These are phyloP conservation scores for Lithobius niger DNA, from an alignment of 1,140 invertebrate species.

Conservation along the genomic window DNA sequence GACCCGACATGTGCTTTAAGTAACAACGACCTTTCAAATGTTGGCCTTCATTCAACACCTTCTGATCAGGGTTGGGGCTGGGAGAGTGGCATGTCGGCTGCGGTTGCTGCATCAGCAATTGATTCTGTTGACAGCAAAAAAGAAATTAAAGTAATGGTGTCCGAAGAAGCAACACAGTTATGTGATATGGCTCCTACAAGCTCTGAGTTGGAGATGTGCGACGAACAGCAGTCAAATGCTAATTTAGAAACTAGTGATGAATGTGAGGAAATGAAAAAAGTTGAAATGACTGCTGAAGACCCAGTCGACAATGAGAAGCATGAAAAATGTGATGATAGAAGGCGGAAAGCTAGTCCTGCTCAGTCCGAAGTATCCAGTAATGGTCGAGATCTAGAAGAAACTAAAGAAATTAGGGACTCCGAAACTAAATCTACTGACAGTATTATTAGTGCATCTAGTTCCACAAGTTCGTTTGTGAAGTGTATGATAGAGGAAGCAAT, in stretches of 20 bases:
- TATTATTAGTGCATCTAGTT: constrained; percentile 12
- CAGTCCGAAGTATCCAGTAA: constrained; percentile 2
- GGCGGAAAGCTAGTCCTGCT: neutral
- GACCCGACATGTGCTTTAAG: neutral
- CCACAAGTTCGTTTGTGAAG: constrained; percentile 30
- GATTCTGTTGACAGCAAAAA: neutral
- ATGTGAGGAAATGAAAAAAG: neutral
- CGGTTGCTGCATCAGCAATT: neutral
- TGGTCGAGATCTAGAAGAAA: constrained; percentile 13
- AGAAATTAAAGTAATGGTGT: neutral
- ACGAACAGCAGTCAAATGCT: neutral
- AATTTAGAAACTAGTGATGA: neutral
- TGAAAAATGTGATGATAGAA: neutral
- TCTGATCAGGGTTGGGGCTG: neutral
- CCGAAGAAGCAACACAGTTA: neutral
- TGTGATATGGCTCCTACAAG: neutral
- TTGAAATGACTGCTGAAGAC: neutral
- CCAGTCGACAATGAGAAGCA: neutral
- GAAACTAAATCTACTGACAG: constrained; percentile 16
- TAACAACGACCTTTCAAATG: neutral
- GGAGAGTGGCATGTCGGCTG: neutral
- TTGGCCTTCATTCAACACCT: neutral
- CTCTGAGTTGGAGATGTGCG: neutral
- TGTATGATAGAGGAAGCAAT: constrained; percentile 33
- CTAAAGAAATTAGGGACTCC: neutral